Base-by-base conservation (phyloP, 2,888 invertebrate species). In the Sericinus montela region DNA sequence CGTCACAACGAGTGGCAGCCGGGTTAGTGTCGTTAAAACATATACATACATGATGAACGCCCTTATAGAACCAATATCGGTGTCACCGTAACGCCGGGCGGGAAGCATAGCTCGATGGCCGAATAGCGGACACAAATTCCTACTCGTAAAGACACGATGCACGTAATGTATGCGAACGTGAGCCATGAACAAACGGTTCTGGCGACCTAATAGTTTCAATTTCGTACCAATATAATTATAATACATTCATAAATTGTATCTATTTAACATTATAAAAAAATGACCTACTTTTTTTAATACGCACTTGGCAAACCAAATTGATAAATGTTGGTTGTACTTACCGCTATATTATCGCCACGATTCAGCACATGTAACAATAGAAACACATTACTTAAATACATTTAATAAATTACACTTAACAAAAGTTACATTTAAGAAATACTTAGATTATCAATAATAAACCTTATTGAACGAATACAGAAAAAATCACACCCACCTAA, bases 101-200 rank as follows among this genome's bases (percentile, higher is more conserved):
- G 61, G 51, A 45, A 34, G 51, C 51, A 40, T 36, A 40, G 46
- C 60, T 62, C 62, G 71, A 78, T 82, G 82, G 76, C 82, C 83
- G 75, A 79, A 79, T 88, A 88, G 88, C 88, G 88, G 88, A 83
- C 80, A 78, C 85, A 62, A 83, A 88, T 87, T 84, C 88, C 87
- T 79, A 71, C 81, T 85, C 86, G 86, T 87, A 86, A 85, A 79
- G 67, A 76, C 74, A 56, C 47, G 51, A 35, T 55, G 70, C 75
- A 75, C 73, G 72, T 69, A 68, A 65, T 62, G 62, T 51, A 51
- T 44, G 47, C 67, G 74, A 84, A 86, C 86, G 85, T 86, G 87
- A 66, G 61, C 72, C 63, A 69, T 65, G 63, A 68, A 76, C 81
- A 72, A 85, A 85, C 82, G 77, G 83, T 77, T 72, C 75, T 64